Base-by-base conservation (phyloP, 2,888 invertebrate species). In the Nezara viridula region DNA sequence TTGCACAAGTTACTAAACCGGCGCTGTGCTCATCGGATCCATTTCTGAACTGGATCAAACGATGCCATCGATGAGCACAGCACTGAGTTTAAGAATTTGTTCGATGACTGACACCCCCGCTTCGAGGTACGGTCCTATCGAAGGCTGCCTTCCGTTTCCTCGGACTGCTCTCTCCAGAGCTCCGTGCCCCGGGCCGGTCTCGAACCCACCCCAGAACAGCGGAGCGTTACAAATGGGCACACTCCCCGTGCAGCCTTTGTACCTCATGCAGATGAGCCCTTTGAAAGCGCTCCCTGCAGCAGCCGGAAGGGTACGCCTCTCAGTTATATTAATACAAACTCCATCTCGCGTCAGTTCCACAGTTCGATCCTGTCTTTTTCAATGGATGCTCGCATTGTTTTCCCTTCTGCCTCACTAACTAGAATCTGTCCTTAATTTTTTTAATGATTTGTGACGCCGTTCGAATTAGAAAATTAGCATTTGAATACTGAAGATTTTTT, bases 191-290 rank as follows among this genome's bases (percentile, higher is more conserved):
- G 24, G 10, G 14, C 27, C 27, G 27, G 6, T n/a, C 14, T 16
- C 55, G 55, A n/a, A 55, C 55, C 55, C 55, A 16, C 66, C 32
- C 66, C 37, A 37, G 19, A 6, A 16, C 66, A 37, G 44, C 81
- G 81, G 81, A 81, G 86, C 86, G 60, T 52, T 32, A 47, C 55
- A 60, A 86, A 86, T 86, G 44, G 86, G 32, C 86, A 86, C 86
- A n/a, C 60, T 37, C 60, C 60, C 66, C 0, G 19, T 21, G 21
- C 14, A 73, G 27, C 86, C 86, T 86, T 86, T 86, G 86, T 86
- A 3, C 60, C n/a, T 27, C n/a, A 86, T 86, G 86, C 86, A 86
- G 86, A 86, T 86, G 86, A 86, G 60, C 24, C n/a, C 86, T 86
- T 86, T 86, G 86, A 32, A n/a, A 19, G 16, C 37, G 10, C 9